These are phyloP conservation scores for Strix aluco DNA, from an alignment of 2,113 vertebrate genomes.

Conservation along the genomic window DNA sequence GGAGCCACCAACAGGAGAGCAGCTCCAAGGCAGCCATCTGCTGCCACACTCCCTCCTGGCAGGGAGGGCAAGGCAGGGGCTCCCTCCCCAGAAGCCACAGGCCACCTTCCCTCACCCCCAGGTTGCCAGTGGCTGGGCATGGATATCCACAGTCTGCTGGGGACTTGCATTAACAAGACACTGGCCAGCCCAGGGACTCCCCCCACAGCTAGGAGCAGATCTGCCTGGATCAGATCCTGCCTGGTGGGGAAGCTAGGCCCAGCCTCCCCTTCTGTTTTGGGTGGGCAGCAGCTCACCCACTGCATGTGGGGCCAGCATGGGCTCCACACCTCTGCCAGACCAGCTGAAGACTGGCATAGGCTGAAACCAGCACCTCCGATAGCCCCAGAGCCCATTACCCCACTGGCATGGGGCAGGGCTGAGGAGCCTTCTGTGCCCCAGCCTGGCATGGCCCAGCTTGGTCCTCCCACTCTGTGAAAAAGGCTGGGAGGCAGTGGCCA, in stretches of 20 bases:
- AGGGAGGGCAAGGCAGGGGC: neutral
- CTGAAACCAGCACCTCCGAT: neutral
- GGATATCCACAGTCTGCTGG: neutral
- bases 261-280: neutral
- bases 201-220: neutral
- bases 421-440: neutral
- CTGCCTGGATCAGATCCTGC: neutral
- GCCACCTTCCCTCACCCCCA: neutral
- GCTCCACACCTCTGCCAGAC: neutral
- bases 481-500: neutral
- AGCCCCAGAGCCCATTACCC: neutral
- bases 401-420: accelerated
- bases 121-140: neutral
- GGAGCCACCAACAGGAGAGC: neutral
- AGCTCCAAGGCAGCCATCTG: constrained; percentile 36
- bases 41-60: accelerated
- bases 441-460: neutral
- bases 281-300: neutral
- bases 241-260: neutral
- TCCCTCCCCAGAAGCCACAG: neutral
- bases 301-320: neutral
- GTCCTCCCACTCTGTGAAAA: neutral
- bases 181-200: neutral
- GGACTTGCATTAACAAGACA: neutral
- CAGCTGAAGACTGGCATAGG: neutral